These are phyloP conservation scores for Machimus rusticus DNA, from an alignment of 2,888 invertebrate genomes.

Conservation along the genomic window DNA sequence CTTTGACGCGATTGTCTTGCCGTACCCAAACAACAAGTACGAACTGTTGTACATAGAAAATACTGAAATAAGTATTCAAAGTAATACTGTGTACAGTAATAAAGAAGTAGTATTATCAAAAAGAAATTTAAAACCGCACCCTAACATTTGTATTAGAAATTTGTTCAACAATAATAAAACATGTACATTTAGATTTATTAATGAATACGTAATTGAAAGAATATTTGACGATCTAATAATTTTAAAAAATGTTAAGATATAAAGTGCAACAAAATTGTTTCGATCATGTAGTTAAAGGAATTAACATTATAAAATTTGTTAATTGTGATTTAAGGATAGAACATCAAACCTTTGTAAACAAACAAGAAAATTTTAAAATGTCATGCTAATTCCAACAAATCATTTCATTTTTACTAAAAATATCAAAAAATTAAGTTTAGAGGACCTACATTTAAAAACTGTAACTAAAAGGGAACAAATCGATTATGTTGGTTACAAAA, in stretches of 20 bases:
- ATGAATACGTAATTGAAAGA: background rate
- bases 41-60: background rate
- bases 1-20: background rate
- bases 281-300: too few species aligned
- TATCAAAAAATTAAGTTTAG: background rate
- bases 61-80: background rate
- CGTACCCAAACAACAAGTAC: constrained; percentile 6
- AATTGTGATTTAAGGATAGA: too few species aligned
- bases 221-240: background rate
- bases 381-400: too few species aligned
- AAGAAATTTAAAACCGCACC: background rate
- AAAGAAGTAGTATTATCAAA: background rate
- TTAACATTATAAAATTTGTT: too few species aligned
- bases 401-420: too few species aligned
- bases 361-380: too few species aligned
- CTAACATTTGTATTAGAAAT: constrained; percentile 3
- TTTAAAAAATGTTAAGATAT: background rate
- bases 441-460: background rate
- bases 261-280: too few species aligned
- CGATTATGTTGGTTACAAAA: background rate
- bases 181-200: background rate
- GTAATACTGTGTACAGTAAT: background rate
- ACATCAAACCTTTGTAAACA: too few species aligned
- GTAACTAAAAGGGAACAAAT: background rate
- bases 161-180: background rate